Evolutionary conservation across 2,113 vertebrate genomes (phyloP), one percentile per base, ranked within the genome.

Genomic region (Pelobates fuscus): DNA sequence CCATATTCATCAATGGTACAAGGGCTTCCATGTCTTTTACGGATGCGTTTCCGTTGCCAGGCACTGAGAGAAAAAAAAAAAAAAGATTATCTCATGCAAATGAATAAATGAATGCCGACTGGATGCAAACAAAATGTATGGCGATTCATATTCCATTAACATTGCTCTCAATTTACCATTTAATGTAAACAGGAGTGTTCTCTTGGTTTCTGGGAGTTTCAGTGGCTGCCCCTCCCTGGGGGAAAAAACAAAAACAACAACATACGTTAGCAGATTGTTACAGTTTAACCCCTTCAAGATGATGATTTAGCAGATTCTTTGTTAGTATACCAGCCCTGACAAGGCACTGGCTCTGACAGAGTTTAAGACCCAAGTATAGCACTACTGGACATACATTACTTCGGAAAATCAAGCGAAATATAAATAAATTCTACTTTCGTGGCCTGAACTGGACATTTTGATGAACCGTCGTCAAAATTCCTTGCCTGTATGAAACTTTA

Each of bases 141-240:
- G n/a, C n/a, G n/a, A n/a, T n/a, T n/a, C n/a, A n/a, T n/a, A n/a
- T n/a, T n/a, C n/a, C n/a, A n/a, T n/a, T n/a, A n/a, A 57, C 1
- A 67, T 54, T 67, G 57, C 44, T 1, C 12, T 5, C 10, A 49
- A 49, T 87, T 93, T 88, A 99, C 96, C 97, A 17, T 96, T 99
- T 93, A 99, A 98, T 94, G 96, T 99, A 96, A 99, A 99, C 94
- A 97, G 76, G 81, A 99, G 91, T 54, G 97, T 95, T 89, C 95
- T 97, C 91, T 98, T 99, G 77, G 97, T 98, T 81, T 99, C 97
- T 1, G 97, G 96, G 80, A 98, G 94, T 91, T 99, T 99, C 83
- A 98, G 92, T 71, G 96, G 96, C 88, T 98, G 97, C 80, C 97
- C 97, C 87, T 99, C 97, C 90, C 97, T 99, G 80, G n/a, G n/a